phyloP scores from a whole-genome alignment of 2,797 vertebrate genomes.

The Notoglanidium macrostoma region DNA sequence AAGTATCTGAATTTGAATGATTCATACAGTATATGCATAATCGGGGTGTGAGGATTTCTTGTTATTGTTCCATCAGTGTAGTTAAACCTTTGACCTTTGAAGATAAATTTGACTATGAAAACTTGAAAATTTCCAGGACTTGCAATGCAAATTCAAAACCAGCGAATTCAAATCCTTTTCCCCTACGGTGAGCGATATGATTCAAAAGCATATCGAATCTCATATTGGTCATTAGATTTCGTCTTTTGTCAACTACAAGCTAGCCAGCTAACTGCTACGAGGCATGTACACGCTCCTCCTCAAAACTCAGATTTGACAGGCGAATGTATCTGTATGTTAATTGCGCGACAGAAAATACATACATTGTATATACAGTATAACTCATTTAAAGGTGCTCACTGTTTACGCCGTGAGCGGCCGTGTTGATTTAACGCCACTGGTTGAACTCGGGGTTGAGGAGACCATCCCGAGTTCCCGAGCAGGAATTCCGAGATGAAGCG shows the following conservation, averaged over 20 bases:
- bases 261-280: too few relatives aligned
- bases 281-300: too few relatives aligned
- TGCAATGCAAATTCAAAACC: neutral
- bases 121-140: neutral
- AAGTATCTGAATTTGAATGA: neutral
- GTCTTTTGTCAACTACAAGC: too few relatives aligned
- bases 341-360: too few relatives aligned
- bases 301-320: too few relatives aligned
- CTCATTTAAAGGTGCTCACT: too few relatives aligned
- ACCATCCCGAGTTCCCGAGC: neutral
- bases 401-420: too few relatives aligned
- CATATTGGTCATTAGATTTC: neutral
- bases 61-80: neutral
- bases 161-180: neutral
- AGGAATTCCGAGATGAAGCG: neutral
- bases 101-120: constrained; percentile 5
- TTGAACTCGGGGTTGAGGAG: neutral
- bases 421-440: neutral
- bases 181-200: too few relatives aligned
- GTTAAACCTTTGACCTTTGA: neutral
- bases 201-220: neutral
- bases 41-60: neutral
- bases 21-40: neutral
- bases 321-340: too few relatives aligned
- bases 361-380: too few relatives aligned